Evolutionary conservation across 2,888 invertebrate genomes (phyloP).

Genomic region (Smittia sp.): DNA sequence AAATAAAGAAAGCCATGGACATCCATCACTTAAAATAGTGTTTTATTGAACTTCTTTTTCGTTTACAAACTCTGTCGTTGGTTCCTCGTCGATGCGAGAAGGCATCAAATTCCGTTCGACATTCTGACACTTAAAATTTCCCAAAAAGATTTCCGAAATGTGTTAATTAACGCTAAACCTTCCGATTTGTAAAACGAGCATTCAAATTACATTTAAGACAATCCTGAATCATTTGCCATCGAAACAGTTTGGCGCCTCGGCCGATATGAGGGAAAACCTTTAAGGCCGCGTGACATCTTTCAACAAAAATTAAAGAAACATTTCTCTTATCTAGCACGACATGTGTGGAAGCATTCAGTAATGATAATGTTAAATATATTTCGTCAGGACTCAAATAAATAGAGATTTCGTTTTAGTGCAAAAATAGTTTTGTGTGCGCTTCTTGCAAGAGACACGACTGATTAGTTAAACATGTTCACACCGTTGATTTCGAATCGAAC

Average conservation of each 20-base stretch:
- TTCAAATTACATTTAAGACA: not conserved
- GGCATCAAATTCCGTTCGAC: not conserved
- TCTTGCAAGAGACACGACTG: constrained; percentile 7
- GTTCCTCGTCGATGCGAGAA: constrained; percentile 2
- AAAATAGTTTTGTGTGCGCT: not conserved
- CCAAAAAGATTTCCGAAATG: not conserved
- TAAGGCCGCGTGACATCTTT: not conserved
- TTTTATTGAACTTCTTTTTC: constrained; percentile 8
- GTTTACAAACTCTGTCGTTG: not conserved
- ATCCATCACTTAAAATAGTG: not conserved
- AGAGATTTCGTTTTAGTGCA: constrained; percentile 2
- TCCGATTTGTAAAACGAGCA: not conserved
- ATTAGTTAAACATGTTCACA: not conserved
- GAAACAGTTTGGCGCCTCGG: not conserved
- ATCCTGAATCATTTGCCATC: not conserved
- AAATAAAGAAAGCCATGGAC: not conserved
- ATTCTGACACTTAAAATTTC: not conserved
- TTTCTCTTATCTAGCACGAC: constrained; percentile 14
- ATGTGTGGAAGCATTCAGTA: constrained; percentile 13
- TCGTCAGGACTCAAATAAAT: constrained; percentile 6
- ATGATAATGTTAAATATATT: not conserved
- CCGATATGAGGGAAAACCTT: not conserved
- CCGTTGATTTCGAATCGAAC: too few species aligned
- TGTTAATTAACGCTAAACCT: not conserved
- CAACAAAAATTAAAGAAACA: constrained; percentile 20